A percentile compares a stretch with the other conserved stretches of the same genome.
Evolutionary conservation across 2,888 invertebrate genomes (phyloP).

Genomic region (Loripinus fragilis): DNA sequence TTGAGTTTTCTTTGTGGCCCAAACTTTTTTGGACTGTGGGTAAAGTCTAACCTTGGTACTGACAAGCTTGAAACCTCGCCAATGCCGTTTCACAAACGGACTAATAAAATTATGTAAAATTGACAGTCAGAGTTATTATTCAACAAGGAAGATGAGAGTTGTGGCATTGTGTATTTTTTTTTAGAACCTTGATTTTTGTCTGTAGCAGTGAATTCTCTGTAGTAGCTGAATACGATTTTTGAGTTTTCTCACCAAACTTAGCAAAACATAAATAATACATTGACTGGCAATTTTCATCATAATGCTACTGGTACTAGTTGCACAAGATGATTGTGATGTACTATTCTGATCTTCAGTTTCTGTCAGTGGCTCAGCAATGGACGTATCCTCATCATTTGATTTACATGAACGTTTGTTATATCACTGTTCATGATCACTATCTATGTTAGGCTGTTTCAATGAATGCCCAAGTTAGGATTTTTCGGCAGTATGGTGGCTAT

Average conservation of each 20-base stretch:
- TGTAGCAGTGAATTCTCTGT: slow-evolving; percentile 12
- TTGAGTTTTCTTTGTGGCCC: slow-evolving; percentile 9
- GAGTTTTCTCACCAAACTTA: too few relatives aligned
- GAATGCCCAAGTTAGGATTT: slow-evolving; percentile 5
- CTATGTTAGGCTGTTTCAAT: neutral
- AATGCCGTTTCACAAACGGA: neutral
- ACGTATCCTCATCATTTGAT: neutral
- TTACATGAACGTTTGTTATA: neutral
- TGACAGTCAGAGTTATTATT: slow-evolving; percentile 7
- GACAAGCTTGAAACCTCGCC: slow-evolving; percentile 5
- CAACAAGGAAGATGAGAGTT: neutral
- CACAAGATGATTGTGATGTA: neutral
- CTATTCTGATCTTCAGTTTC: neutral
- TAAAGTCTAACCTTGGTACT: neutral
- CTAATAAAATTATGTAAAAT: slow-evolving; percentile 9
- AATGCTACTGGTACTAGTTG: neutral
- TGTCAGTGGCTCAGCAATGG: neutral
- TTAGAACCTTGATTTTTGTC: neutral
- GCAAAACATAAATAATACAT: too few relatives aligned
- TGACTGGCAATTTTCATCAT: neutral
- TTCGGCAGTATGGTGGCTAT: slow-evolving; percentile 9
- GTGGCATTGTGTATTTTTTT: neutral
- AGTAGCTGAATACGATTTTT: neutral
- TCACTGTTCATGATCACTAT: neutral
- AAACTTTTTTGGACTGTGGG: slow-evolving; percentile 13